A percentile compares a stretch with the other conserved stretches of the same genome.
phyloP scores from a whole-genome alignment of 2,797 vertebrate species.

The Xerus rutilus region DNA sequence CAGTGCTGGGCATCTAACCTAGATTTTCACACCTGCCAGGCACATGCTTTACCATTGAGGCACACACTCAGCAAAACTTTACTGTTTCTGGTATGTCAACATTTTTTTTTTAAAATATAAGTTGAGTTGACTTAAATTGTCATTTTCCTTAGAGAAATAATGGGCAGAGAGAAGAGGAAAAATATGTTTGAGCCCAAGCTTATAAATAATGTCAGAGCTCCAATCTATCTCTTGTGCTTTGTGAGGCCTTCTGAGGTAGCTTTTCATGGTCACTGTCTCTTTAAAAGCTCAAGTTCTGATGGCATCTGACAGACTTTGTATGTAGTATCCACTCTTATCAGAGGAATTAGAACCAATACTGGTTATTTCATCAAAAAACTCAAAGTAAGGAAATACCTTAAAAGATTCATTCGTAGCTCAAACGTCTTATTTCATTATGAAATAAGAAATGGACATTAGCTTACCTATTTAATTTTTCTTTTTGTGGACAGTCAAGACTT shows the following conservation, averaged over 20 bases:
- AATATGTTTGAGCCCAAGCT: neutral
- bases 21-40: too few species aligned
- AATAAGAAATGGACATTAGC: conserved; percentile 14
- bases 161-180: neutral
- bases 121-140: neutral
- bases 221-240: neutral
- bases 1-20: too few species aligned
- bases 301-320: neutral
- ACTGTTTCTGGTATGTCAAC: neutral
- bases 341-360: neutral
- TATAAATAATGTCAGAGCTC: neutral
- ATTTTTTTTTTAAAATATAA: neutral
- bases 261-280: neutral
- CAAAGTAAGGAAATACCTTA: neutral
- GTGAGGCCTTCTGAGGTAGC: neutral
- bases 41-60: too few species aligned
- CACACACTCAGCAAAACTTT: neutral
- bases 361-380: conserved; percentile 11
- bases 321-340: neutral
- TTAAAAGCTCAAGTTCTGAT: neutral
- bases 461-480: conserved; percentile 49
- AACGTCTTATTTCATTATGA: neutral
- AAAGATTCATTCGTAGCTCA: neutral
- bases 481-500: neutral
- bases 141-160: conserved; percentile 35